Conservation (phyloP, 1,140 invertebrate genomes). For the Drosophila varians region DNA sequence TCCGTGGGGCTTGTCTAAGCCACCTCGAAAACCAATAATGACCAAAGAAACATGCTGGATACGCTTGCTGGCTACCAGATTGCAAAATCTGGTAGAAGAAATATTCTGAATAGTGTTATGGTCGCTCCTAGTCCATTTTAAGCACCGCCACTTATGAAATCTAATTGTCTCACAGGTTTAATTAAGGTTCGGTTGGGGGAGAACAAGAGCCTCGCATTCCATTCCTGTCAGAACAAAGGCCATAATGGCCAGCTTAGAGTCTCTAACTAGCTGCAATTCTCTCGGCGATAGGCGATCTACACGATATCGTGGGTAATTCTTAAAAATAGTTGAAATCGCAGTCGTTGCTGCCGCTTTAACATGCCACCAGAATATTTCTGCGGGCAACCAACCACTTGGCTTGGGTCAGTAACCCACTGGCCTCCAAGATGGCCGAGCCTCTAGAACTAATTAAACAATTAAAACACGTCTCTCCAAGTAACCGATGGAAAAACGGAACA, state of each 20-base stretch:
- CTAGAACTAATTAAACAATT: constrained; percentile 69
- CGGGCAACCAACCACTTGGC: constrained; percentile 15
- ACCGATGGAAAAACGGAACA: constrained; percentile 29
- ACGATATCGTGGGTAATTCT: constrained; percentile 22
- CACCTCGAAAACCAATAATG: constrained; percentile 25
- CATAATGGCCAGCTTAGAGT: constrained; percentile 30
- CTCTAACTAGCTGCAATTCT: constrained; percentile 70
- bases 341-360: constrained; percentile 37
- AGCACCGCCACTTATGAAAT: constrained; percentile 40
- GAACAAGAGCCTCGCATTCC: constrained; percentile 30
- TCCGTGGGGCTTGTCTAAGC: constrained; percentile 32
- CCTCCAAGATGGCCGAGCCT: not conserved
- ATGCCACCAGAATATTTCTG: constrained; percentile 48
- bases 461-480: constrained; percentile 32
- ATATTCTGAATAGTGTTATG: constrained; percentile 13
- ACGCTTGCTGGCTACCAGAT: constrained; percentile 28
- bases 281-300: constrained; percentile 39
- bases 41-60: constrained; percentile 5
- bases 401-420: constrained; percentile 42
- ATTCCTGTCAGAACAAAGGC: constrained; percentile 15
- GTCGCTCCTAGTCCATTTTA: constrained; percentile 15
- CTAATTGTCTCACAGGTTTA: constrained; percentile 43
- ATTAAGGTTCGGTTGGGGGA: constrained; percentile 33
- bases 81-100: constrained; percentile 11
- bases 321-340: constrained; percentile 58